Percentiles rank a stretch among this genome's conserved stretches.
Conservation (phyloP, 2,888 invertebrate species). For the Helleia helle region DNA sequence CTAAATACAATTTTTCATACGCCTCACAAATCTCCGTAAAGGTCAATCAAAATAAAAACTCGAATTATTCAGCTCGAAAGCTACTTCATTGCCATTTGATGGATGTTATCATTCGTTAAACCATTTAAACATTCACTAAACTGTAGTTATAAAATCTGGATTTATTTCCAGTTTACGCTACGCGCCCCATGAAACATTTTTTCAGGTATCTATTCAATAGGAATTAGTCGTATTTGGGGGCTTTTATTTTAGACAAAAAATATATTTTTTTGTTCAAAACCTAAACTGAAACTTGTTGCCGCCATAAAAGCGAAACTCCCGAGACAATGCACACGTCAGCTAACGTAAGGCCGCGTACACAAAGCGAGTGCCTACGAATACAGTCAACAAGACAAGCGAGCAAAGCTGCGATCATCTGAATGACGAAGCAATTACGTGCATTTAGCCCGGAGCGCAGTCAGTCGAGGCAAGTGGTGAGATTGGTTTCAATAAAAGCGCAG, state of each 20-base stretch:
- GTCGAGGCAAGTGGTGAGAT: conserved; percentile 66
- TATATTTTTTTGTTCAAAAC: conserved; percentile 25
- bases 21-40: too few relatives aligned
- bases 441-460: conserved; percentile 59
- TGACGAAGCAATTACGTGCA: conserved; percentile 69
- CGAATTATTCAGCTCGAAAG: too few relatives aligned
- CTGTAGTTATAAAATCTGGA: conserved; percentile 33
- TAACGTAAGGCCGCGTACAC: conserved; percentile 47
- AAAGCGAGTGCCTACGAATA: conserved; percentile 53
- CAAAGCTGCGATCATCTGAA: conserved; percentile 64
- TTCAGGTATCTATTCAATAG: conserved; percentile 22
- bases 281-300: conserved; percentile 40
- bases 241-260: conserved; percentile 22
- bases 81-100: conserved; percentile 1
- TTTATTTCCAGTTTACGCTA: conserved; percentile 17
- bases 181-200: background rate
- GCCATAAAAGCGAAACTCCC: conserved; percentile 43
- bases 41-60: too few relatives aligned
- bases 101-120: conserved; percentile 23
- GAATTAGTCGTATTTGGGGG: conserved; percentile 24
- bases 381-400: conserved; percentile 63
- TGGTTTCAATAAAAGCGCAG: conserved; percentile 71
- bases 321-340: conserved; percentile 54
- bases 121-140: conserved; percentile 35
- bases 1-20: too few relatives aligned